Evolutionary conservation across 2,113 vertebrate genomes (phyloP).

Genomic region (Oryctolagus cuniculus): DNA sequence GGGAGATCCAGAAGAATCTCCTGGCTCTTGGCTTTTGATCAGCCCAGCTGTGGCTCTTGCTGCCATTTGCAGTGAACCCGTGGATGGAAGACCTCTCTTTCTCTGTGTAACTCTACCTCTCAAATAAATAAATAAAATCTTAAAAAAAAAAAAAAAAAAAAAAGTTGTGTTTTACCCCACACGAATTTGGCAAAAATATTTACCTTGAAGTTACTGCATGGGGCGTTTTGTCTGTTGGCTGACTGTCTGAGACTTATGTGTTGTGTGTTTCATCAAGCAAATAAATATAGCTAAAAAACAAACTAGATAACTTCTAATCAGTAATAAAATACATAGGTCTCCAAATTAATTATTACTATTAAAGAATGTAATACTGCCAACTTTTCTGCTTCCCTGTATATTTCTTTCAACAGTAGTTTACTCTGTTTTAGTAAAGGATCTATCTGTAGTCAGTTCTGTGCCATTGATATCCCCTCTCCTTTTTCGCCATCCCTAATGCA

Average conservation of each 20-base stretch:
- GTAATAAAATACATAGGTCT: background rate
- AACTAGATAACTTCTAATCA: background rate
- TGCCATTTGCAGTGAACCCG: no score
- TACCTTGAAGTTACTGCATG: background rate
- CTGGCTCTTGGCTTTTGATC: no score
- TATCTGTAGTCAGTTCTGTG: background rate
- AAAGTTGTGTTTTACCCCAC: background rate
- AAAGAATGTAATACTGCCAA: background rate
- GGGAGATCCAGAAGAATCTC: no score
- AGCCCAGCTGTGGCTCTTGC: no score
- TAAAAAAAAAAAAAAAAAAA: background rate
- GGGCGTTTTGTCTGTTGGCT: slow-evolving; percentile 31
- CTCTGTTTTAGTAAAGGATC: background rate
- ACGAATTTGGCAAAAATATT: background rate
- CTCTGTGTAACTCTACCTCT: no score
- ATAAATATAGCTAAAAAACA: background rate
- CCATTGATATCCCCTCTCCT: background rate
- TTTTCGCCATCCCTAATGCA: background rate
- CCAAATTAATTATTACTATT: background rate
- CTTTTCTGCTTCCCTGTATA: background rate
- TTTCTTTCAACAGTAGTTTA: background rate
- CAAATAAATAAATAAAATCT: no score
- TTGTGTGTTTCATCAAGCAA: background rate
- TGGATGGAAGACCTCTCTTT: no score
- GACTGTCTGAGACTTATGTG: background rate